Conservation (phyloP, 2,888 invertebrate species). For the Polyploca ridens region DNA sequence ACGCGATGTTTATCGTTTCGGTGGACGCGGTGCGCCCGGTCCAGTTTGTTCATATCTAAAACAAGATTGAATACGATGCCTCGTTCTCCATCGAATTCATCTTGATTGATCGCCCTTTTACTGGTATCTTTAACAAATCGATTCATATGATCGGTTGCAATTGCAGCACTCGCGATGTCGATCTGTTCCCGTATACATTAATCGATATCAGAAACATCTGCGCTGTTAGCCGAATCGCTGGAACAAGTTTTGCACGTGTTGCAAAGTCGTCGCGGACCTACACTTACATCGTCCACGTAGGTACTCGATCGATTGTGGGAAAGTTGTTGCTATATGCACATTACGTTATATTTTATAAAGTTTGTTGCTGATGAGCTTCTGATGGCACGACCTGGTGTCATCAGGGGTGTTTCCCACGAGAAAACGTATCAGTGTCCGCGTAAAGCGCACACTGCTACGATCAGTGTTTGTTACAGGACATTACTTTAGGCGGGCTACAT, state of each 20-base stretch:
- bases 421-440: constrained; percentile 31
- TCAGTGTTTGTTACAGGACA: constrained; percentile 10
- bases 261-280: constrained; percentile 31
- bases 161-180: constrained; percentile 51
- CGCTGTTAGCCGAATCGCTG: constrained; percentile 45
- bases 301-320: constrained; percentile 32
- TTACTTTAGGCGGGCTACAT: background rate
- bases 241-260: constrained; percentile 48
- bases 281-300: constrained; percentile 26
- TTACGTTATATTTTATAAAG: constrained; percentile 37
- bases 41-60: constrained; percentile 51
- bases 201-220: constrained; percentile 46
- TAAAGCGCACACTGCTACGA: constrained; percentile 24
- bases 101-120: constrained; percentile 66
- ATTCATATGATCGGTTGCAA: constrained; percentile 59
- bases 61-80: constrained; percentile 52
- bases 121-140: constrained; percentile 63
- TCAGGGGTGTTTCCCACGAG: constrained; percentile 52
- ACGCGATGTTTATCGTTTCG: constrained; percentile 36
- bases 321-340: constrained; percentile 34
- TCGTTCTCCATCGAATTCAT: constrained; percentile 53
- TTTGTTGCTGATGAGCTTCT: constrained; percentile 52
- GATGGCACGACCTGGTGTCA: constrained; percentile 42
- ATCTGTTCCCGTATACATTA: constrained; percentile 49
- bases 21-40: constrained; percentile 34